phyloP scores from a whole-genome alignment of 2,113 vertebrate species.

The Pterocles gutturalis region DNA sequence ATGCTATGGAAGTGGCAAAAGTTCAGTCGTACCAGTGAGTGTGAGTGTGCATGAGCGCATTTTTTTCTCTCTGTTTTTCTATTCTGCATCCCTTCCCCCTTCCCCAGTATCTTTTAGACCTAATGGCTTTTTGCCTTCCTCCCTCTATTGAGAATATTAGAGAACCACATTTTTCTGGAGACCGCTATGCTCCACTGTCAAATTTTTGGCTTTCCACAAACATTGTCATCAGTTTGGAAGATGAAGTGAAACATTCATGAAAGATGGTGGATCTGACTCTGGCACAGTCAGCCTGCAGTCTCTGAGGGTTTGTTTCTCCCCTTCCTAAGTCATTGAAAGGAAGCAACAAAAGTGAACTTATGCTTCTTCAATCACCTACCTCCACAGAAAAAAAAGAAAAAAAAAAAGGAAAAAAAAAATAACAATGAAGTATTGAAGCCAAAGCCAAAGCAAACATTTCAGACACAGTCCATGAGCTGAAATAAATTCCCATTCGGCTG shows the following conservation, averaged over 20 bases:
- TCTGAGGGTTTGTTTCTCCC: background rate
- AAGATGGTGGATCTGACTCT: background rate
- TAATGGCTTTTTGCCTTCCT: background rate
- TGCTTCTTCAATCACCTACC: background rate
- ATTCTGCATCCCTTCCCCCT: background rate
- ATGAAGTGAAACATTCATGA: background rate
- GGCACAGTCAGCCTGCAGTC: background rate
- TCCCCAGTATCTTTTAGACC: background rate
- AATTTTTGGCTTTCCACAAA: background rate
- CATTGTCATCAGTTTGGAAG: background rate
- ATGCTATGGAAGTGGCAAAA: background rate
- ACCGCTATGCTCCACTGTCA: background rate
- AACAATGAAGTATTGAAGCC: background rate
- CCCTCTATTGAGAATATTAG: background rate
- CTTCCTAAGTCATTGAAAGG: background rate
- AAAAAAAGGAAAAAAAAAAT: rapidly evolving
- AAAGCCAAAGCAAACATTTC: background rate
- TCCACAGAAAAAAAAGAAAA: background rate
- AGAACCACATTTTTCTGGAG: background rate
- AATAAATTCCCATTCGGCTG: background rate
- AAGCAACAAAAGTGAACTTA: background rate
- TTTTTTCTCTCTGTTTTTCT: background rate
- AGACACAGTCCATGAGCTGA: background rate
- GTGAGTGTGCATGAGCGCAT: rapidly evolving
- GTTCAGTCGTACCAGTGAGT: background rate